Conservation (phyloP, 2,888 invertebrate species). For the Lepidochitona cinerea region DNA sequence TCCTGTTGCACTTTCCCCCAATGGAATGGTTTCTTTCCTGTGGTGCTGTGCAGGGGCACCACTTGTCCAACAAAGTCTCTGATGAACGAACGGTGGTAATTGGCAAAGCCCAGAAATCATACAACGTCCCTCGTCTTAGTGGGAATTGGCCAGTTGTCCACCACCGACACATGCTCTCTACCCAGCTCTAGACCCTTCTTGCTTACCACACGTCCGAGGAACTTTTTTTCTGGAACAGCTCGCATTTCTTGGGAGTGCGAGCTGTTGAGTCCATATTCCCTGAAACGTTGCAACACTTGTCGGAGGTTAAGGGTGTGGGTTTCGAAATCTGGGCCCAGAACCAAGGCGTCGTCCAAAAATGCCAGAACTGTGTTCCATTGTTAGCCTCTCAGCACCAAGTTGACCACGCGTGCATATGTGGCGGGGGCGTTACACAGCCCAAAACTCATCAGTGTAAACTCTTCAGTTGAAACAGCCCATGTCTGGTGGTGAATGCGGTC, state of each 20-base stretch:
- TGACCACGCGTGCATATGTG: slow-evolving; percentile 26
- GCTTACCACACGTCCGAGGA: too few relatives aligned
- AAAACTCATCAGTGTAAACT: slow-evolving; percentile 36
- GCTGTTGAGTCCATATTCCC: too few relatives aligned
- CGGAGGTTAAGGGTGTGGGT: slow-evolving; percentile 22
- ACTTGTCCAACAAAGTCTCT: background rate
- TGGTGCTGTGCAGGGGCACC: slow-evolving; percentile 16
- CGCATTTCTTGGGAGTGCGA: too few relatives aligned
- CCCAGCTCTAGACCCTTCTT: too few relatives aligned
- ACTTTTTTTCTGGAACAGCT: too few relatives aligned
- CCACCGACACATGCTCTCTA: too few relatives aligned
- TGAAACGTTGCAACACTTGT: too few relatives aligned
- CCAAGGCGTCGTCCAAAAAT: slow-evolving; percentile 38
- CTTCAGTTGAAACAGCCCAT: slow-evolving; percentile 31
- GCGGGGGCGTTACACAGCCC: too few relatives aligned
- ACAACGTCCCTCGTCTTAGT: slow-evolving; percentile 35
- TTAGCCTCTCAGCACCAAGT: slow-evolving; percentile 24
- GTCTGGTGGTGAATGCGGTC: slow-evolving; percentile 34
- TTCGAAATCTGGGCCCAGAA: slow-evolving; percentile 27
- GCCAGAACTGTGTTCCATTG: too few relatives aligned
- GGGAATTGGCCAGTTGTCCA: too few relatives aligned
- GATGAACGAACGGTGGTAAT: background rate
- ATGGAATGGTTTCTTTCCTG: slow-evolving; percentile 7
- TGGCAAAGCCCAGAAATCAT: background rate
- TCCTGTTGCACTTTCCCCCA: background rate